Evolutionary conservation across 2,113 vertebrate species (phyloP).

Genomic region (Acrocephalus kingi): DNA sequence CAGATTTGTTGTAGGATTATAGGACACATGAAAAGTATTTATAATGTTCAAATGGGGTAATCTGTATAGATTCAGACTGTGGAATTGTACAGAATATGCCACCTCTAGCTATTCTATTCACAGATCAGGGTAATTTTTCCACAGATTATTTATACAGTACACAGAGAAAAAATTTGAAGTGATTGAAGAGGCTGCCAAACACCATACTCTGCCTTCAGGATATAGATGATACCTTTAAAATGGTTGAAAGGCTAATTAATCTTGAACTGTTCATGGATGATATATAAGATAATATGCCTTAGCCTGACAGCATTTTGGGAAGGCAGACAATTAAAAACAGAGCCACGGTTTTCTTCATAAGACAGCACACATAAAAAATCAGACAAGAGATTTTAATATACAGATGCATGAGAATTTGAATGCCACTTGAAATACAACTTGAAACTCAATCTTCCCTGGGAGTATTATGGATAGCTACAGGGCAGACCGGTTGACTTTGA

Average conservation of each 20-base stretch:
- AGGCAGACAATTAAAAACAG: constrained; percentile 14
- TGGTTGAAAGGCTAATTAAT: constrained; percentile 67
- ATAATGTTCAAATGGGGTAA: not conserved
- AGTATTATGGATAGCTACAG: not conserved
- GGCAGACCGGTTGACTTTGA: not conserved
- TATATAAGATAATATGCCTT: constrained; percentile 37
- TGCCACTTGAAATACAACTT: not conserved
- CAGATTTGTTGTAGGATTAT: not conserved
- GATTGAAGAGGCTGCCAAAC: constrained; percentile 54
- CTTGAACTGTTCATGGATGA: constrained; percentile 38
- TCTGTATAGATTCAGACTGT: not conserved
- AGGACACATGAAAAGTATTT: not conserved
- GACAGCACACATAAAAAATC: not conserved
- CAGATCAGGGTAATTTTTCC: constrained; percentile 17
- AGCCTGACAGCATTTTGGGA: constrained; percentile 26
- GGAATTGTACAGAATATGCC: not conserved
- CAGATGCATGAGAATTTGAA: not conserved
- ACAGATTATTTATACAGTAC: constrained; percentile 51
- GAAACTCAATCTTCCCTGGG: not conserved
- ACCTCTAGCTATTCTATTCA: constrained; percentile 1
- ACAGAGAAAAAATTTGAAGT: constrained; percentile 46
- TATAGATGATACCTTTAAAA: constrained; percentile 65
- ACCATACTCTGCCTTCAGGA: constrained; percentile 44
- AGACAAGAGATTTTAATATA: not conserved
- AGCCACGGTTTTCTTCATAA: constrained; percentile 24